phyloP scores from a whole-genome alignment of 2,888 invertebrate species.

The Tryphoninae sp. region DNA sequence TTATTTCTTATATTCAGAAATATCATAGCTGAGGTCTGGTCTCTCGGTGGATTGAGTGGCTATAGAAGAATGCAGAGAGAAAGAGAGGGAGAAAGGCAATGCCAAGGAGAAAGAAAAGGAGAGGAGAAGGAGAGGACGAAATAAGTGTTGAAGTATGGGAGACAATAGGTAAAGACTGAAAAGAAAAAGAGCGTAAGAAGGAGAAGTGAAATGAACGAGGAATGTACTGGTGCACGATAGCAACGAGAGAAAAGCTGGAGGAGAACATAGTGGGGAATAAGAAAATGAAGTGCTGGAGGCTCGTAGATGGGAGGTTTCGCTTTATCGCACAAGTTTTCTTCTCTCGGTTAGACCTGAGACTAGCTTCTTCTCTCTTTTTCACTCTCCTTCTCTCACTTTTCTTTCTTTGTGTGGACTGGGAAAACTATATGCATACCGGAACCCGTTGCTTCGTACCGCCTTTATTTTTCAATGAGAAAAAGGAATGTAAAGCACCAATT shows the following conservation, averaged over 20 bases:
- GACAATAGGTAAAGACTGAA: not conserved
- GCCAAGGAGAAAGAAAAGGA: not conserved
- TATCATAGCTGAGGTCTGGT: not conserved
- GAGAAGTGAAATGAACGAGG: slow-evolving; percentile 35
- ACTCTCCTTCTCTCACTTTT: too few relatives aligned
- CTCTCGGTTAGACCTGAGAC: slow-evolving; percentile 31
- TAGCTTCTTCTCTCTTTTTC: not conserved
- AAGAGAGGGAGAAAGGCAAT: not conserved
- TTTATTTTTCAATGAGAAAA: slow-evolving; percentile 47
- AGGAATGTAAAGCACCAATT: slow-evolving; percentile 54
- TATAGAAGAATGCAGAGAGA: not conserved
- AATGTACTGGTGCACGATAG: slow-evolving; percentile 28
- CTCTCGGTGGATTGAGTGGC: slow-evolving; percentile 7
- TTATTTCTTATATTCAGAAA: slow-evolving; percentile 28
- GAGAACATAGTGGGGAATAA: slow-evolving; percentile 30
- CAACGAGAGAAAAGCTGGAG: slow-evolving; percentile 33
- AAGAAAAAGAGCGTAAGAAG: slow-evolving; percentile 15
- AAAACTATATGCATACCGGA: slow-evolving; percentile 35
- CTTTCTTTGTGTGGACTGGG: not conserved
- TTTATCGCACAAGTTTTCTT: slow-evolving; percentile 54
- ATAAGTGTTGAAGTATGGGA: not conserved
- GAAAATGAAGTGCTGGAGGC: slow-evolving; percentile 53
- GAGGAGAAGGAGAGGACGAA: not conserved
- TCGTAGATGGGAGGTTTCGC: slow-evolving; percentile 51
- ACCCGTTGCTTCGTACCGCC: slow-evolving; percentile 44